Evolutionary conservation across 2,113 vertebrate genomes (phyloP).

Genomic region (Zeus faber): DNA sequence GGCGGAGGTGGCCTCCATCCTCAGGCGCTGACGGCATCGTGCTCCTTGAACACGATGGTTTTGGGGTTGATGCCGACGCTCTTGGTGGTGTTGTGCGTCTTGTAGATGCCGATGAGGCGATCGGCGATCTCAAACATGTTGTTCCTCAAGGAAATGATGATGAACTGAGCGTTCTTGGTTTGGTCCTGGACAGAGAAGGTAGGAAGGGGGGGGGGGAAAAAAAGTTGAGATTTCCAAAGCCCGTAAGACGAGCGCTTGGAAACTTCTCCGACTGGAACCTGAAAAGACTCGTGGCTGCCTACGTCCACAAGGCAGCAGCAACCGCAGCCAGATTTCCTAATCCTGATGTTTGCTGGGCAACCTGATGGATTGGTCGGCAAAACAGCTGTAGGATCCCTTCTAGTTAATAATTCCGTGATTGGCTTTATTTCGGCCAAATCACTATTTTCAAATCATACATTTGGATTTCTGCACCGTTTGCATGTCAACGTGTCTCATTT

Average conservation of each 20-base stretch:
- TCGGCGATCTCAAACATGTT: conserved; percentile 99
- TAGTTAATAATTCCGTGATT: no score
- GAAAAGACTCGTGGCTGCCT: no score
- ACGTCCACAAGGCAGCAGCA: not conserved
- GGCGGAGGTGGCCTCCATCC: not conserved
- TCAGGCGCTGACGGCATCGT: conserved; percentile 42
- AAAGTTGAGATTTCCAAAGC: no score
- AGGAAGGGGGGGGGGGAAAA: not conserved
- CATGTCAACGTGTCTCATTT: not conserved
- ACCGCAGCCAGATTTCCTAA: not conserved
- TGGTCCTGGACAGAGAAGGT: conserved; percentile 85
- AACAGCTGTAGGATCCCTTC: no score
- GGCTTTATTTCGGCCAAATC: no score
- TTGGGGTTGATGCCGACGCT: conserved; percentile 92
- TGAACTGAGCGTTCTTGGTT: conserved; percentile 98
- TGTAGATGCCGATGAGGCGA: conserved; percentile 94
- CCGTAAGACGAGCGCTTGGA: not conserved
- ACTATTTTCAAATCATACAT: no score
- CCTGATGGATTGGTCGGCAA: no score
- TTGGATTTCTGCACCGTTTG: no score
- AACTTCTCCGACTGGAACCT: not conserved
- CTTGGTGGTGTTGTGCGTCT: conserved; percentile 93
- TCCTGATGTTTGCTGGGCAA: no score
- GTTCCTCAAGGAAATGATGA: conserved; percentile 96
- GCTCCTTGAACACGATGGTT: conserved; percentile 79